Conservation (phyloP, 2,113 vertebrate genomes). For the Rissa tridactyla region DNA sequence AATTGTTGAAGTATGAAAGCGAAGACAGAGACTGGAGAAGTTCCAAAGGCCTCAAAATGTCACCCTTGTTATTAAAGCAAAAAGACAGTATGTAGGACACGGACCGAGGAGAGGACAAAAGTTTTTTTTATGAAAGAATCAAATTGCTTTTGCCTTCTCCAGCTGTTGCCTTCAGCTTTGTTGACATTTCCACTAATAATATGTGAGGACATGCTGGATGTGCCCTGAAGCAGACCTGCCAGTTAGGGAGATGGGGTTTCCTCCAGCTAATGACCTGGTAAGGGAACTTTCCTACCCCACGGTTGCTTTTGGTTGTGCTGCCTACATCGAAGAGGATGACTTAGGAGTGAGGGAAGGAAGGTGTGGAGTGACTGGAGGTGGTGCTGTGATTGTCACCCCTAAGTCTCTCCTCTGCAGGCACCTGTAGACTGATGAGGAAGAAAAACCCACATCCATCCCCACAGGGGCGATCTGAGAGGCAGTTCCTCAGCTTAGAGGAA, state of each 20-base stretch:
- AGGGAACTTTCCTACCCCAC: not conserved
- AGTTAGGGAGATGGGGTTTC: not conserved
- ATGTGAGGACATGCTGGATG: not conserved
- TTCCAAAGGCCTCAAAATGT: slow-evolving; percentile 47
- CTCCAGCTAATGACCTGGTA: not conserved
- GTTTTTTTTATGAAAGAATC: not conserved
- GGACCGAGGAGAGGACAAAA: not conserved
- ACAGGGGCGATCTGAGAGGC: not conserved
- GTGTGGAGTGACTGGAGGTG: not conserved
- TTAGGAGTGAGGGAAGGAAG: not conserved
- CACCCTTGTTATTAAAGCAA: slow-evolving; percentile 50
- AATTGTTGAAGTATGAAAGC: not conserved
- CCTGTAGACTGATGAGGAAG: not conserved
- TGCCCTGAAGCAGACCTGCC: not conserved
- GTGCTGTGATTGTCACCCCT: not conserved
- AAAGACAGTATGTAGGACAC: not conserved
- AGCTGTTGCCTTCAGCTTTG: not conserved
- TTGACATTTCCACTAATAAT: not conserved
- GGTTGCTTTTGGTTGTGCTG: not conserved
- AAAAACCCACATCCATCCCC: not conserved
- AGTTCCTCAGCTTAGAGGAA: not conserved
- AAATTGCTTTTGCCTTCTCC: not conserved
- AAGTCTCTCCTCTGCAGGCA: not conserved
- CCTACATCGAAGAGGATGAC: not conserved
- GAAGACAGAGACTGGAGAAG: slow-evolving; percentile 49